Percentiles rank a stretch among this genome's conserved stretches.
These are phyloP conservation scores for Cavia aperea DNA, from an alignment of 2,113 vertebrate species.

Conservation along the genomic window DNA sequence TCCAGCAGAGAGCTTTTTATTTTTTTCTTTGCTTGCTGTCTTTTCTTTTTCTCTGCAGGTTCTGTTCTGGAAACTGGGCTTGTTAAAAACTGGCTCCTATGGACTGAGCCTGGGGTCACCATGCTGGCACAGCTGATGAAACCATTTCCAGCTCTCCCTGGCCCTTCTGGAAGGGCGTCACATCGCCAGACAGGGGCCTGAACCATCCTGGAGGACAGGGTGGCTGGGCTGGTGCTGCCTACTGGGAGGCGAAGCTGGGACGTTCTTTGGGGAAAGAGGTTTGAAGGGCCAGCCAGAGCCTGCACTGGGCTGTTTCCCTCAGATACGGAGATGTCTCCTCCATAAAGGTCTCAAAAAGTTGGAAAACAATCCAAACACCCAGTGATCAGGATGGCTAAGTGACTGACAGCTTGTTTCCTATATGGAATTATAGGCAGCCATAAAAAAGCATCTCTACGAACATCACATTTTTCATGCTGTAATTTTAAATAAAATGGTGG, in stretches of 20 bases:
- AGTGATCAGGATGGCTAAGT: neutral
- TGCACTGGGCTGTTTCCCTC: neutral
- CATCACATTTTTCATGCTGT: neutral
- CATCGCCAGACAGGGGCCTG: neutral
- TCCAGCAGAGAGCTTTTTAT: slow-evolving; percentile 28
- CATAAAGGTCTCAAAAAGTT: neutral
- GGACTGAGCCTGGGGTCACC: slow-evolving; percentile 31
- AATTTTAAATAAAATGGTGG: slow-evolving; percentile 18
- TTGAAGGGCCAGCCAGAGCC: neutral
- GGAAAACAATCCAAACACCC: neutral
- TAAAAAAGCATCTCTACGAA: neutral
- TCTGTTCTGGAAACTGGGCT: slow-evolving; percentile 48
- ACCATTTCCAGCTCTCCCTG: neutral
- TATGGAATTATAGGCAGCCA: neutral
- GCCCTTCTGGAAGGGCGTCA: neutral
- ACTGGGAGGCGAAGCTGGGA: neutral
- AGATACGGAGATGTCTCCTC: neutral
- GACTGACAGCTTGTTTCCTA: neutral
- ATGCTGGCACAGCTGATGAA: neutral
- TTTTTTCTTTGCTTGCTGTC: neutral
- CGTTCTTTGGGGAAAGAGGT: neutral
- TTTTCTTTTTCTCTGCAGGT: slow-evolving; percentile 58
- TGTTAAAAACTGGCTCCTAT: slow-evolving; percentile 46
- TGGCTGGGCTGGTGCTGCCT: neutral
- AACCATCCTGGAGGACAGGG: fast-evolving